phyloP scores from a whole-genome alignment of 2,888 invertebrate genomes.

The Patella pellucida region DNA sequence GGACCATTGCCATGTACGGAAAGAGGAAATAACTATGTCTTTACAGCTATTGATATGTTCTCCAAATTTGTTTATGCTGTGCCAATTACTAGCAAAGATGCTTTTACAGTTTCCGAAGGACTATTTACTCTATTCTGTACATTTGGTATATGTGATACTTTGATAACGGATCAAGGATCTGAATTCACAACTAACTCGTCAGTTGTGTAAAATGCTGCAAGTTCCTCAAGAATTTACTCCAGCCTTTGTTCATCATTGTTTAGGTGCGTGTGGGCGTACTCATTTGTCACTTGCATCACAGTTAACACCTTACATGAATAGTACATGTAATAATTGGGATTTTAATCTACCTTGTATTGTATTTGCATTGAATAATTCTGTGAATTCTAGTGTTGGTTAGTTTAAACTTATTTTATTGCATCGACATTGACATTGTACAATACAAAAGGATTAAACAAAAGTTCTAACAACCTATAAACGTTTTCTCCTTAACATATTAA shows the following conservation, averaged over 20 bases:
- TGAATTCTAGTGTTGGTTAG: slow-evolving; percentile 15
- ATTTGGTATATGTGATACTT: slow-evolving; percentile 25
- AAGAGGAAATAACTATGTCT: slow-evolving; percentile 21
- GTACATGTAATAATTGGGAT: slow-evolving; percentile 24
- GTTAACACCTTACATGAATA: slow-evolving; percentile 28
- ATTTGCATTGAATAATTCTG: slow-evolving; percentile 29
- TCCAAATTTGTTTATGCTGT: slow-evolving; percentile 12
- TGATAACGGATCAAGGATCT: slow-evolving; percentile 13
- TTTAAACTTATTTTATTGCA: no score
- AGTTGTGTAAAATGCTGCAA: neutral
- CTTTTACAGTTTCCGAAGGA: slow-evolving; percentile 18
- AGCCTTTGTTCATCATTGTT: slow-evolving; percentile 29
- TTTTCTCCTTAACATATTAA: no score
- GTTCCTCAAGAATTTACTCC: slow-evolving; percentile 20
- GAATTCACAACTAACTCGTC: slow-evolving; percentile 16
- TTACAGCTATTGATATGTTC: slow-evolving; percentile 25
- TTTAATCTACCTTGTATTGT: slow-evolving; percentile 24
- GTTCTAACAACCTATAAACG: no score
- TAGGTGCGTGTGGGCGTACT: slow-evolving; percentile 30
- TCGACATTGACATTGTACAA: no score
- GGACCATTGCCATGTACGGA: slow-evolving; percentile 22
- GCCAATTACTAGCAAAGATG: slow-evolving; percentile 22
- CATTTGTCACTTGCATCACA: slow-evolving; percentile 27
- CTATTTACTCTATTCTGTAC: slow-evolving; percentile 18
- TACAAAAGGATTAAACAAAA: no score